phyloP scores from a whole-genome alignment of 2,113 vertebrate species.

The Mormyrus lacerda region DNA sequence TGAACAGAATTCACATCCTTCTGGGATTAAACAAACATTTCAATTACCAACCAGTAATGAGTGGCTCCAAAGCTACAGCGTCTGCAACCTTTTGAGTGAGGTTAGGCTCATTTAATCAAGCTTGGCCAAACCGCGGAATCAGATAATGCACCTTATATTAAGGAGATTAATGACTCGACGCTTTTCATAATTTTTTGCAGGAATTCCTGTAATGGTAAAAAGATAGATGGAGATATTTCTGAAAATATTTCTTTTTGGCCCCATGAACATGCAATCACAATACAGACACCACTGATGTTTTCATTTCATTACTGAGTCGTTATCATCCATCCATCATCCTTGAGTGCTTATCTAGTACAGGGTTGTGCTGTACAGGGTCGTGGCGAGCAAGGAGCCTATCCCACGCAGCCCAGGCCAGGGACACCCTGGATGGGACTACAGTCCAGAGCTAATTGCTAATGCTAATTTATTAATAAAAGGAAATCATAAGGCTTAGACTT shows the following conservation, averaged over 20 bases:
- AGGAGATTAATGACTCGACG: neutral
- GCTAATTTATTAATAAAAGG: too few relatives aligned
- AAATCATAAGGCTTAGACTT: too few relatives aligned
- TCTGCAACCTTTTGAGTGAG: neutral
- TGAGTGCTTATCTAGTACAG: neutral
- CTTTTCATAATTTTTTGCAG: neutral
- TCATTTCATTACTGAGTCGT: neutral
- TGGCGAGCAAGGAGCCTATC: neutral
- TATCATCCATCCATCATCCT: neutral
- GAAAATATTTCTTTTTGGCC: neutral
- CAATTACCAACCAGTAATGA: neutral
- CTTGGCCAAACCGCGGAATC: neutral
- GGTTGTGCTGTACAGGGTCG: neutral
- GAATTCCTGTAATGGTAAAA: neutral
- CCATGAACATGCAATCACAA: neutral
- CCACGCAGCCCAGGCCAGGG: neutral
- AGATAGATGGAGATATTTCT: neutral
- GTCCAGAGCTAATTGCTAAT: too few relatives aligned
- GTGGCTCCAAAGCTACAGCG: neutral
- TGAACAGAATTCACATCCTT: neutral
- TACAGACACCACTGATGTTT: neutral
- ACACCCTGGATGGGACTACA: too few relatives aligned
- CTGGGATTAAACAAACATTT: neutral
- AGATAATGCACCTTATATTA: neutral
- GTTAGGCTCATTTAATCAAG: neutral